Conservation (phyloP, 2,113 vertebrate genomes). For the Murina feae region DNA sequence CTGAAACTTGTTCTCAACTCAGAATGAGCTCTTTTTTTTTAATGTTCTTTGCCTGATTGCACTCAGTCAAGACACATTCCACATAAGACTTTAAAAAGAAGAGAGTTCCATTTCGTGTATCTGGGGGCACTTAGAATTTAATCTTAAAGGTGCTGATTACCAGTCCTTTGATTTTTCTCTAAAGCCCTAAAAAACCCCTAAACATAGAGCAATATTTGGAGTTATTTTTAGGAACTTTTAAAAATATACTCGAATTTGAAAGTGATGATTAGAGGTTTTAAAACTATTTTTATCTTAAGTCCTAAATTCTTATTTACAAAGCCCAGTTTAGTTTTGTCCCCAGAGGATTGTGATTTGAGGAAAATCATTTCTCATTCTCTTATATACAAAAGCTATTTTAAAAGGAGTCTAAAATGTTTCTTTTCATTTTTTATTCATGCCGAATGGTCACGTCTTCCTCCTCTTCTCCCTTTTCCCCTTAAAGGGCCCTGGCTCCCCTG, state of each 20-base stretch:
- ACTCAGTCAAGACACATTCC: neutral
- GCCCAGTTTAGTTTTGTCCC: neutral
- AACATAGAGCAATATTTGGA: constrained; percentile 52
- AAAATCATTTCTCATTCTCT: neutral
- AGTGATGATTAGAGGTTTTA: constrained; percentile 29
- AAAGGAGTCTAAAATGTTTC: neutral
- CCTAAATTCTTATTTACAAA: constrained; percentile 45
- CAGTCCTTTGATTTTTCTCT: constrained; percentile 65
- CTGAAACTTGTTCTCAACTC: constrained; percentile 39
- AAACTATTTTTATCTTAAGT: neutral
- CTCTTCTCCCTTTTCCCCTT: neutral
- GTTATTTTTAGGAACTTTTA: constrained; percentile 1
- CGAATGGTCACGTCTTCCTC: neutral
- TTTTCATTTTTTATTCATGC: neutral
- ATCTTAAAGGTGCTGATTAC: constrained; percentile 73
- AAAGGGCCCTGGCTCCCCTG: neutral
- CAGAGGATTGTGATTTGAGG: neutral
- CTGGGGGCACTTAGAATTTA: constrained; percentile 61
- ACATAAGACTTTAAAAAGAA: constrained; percentile 49
- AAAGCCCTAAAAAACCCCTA: constrained; percentile 47
- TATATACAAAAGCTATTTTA: neutral
- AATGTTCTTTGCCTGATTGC: constrained; percentile 49
- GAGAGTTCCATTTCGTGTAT: constrained; percentile 55
- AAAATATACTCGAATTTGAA: constrained; percentile 65
- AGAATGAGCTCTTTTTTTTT: constrained; percentile 12